A percentile compares a stretch with the other conserved stretches of the same genome.
Evolutionary conservation across 2,888 invertebrate species (phyloP).

Genomic region (Hemicrepidius hirtus): DNA sequence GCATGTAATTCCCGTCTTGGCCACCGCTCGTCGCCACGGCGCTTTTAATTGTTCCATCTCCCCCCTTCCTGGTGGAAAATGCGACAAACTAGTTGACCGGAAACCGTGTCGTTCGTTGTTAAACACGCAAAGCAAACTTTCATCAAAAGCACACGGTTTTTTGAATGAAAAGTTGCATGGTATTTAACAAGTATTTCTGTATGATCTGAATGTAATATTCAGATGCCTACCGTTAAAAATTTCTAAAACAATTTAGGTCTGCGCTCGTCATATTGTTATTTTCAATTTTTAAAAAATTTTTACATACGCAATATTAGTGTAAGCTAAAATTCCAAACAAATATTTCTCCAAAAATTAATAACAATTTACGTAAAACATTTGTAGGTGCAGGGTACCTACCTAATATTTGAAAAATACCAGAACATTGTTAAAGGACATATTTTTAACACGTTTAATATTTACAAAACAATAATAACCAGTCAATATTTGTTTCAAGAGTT

Average conservation of each 20-base stretch:
- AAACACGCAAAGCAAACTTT: slow-evolving; percentile 64
- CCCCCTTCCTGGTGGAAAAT: slow-evolving; percentile 56
- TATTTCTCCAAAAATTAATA: too few relatives aligned
- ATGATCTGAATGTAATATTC: slow-evolving; percentile 14
- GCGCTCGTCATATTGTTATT: too few relatives aligned
- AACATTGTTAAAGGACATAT: too few relatives aligned
- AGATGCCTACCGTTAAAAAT: slow-evolving; percentile 9
- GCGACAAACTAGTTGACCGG: slow-evolving; percentile 66
- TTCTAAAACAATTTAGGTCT: slow-evolving; percentile 6
- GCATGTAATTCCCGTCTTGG: slow-evolving; percentile 62
- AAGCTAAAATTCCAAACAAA: too few relatives aligned
- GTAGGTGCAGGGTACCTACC: too few relatives aligned
- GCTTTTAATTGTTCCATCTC: slow-evolving; percentile 66
- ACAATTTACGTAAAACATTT: too few relatives aligned
- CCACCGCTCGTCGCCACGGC: slow-evolving; percentile 63
- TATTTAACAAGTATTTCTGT: slow-evolving; percentile 35
- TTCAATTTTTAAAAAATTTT: too few relatives aligned
- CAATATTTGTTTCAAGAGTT: too few relatives aligned
- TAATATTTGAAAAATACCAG: too few relatives aligned
- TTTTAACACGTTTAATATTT: too few relatives aligned
- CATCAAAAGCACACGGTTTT: slow-evolving; percentile 57
- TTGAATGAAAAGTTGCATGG: slow-evolving; percentile 44
- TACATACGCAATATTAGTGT: too few relatives aligned
- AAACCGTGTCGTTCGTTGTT: slow-evolving; percentile 66
- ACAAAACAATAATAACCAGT: too few relatives aligned